A percentile compares a stretch with the other conserved stretches of the same genome.
These are phyloP conservation scores for Epinotia bilunana DNA, from an alignment of 2,888 invertebrate genomes.

Conservation along the genomic window DNA sequence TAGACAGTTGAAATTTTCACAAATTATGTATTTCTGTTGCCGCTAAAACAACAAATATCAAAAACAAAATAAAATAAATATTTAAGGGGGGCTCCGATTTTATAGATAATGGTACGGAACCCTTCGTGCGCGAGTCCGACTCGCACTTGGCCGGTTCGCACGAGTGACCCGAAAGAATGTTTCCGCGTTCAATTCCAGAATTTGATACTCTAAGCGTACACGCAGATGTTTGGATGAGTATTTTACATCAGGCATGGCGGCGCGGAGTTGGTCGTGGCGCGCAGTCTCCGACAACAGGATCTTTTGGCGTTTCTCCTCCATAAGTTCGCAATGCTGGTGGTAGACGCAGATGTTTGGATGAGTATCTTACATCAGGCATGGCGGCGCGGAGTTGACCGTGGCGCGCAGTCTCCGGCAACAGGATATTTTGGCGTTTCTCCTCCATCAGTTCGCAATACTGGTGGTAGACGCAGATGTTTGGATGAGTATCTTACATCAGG, in stretches of 20 bases:
- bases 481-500: constrained; percentile 57
- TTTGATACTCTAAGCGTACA: background rate
- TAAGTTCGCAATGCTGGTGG: constrained; percentile 93
- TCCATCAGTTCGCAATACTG: constrained; percentile 95
- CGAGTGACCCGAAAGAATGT: too few species aligned
- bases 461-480: constrained; percentile 95
- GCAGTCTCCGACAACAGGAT: constrained; percentile 84
- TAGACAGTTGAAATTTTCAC: too few species aligned
- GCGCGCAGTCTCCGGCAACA: constrained; percentile 78
- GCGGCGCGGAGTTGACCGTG: background rate
- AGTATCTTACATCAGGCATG: too few species aligned
- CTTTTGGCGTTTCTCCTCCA: constrained; percentile 95
- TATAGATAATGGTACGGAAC: too few species aligned
- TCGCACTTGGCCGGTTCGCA: too few species aligned
- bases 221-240: background rate
- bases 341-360: constrained; percentile 88
- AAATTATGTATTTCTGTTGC: too few species aligned
- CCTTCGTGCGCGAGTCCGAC: too few species aligned
- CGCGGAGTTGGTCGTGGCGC: background rate
- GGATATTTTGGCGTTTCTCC: constrained; percentile 92
- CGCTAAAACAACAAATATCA: too few species aligned
- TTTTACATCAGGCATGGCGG: too few species aligned
- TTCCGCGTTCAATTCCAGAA: too few species aligned
- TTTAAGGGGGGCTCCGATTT: too few species aligned
- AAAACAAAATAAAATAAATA: too few species aligned